phyloP scores from a whole-genome alignment of 2,113 vertebrate genomes.

The Eolophus roseicapilla region DNA sequence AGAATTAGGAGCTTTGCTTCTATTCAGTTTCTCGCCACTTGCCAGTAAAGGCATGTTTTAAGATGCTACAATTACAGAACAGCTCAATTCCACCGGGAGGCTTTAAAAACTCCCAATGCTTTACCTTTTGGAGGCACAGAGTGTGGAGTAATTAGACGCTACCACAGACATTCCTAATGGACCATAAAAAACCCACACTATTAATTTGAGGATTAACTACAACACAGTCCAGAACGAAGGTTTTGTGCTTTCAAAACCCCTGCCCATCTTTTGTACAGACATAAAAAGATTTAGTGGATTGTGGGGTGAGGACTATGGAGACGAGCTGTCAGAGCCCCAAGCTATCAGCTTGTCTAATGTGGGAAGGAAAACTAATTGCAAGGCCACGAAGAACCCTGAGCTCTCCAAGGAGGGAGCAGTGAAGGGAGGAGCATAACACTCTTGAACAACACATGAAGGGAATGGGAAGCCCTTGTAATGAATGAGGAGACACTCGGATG shows the following conservation, averaged over 20 bases:
- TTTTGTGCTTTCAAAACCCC: slow-evolving; percentile 28
- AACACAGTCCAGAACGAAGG: not conserved
- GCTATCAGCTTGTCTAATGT: slow-evolving; percentile 14
- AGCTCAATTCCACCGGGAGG: slow-evolving; percentile 24
- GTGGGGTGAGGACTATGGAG: not conserved
- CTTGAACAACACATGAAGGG: not conserved
- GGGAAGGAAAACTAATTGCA: slow-evolving; percentile 19
- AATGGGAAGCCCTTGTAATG: not conserved
- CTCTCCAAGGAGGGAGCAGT: not conserved
- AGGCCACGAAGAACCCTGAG: slow-evolving; percentile 11
- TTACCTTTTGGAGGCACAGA: slow-evolving; percentile 33
- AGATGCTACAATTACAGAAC: slow-evolving; percentile 25
- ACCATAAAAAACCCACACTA: not conserved
- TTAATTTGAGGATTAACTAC: slow-evolving; percentile 58
- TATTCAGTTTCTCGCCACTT: not conserved
- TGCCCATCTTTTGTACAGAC: slow-evolving; percentile 4
- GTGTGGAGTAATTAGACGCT: slow-evolving; percentile 37
- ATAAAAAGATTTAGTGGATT: not conserved
- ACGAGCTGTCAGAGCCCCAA: not conserved
- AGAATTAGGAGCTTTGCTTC: slow-evolving; percentile 5
- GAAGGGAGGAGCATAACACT: not conserved
- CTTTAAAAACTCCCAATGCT: slow-evolving; percentile 34
- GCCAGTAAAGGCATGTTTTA: not conserved
- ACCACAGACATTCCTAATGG: slow-evolving; percentile 55
- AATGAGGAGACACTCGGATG: slow-evolving; percentile 15